These are phyloP conservation scores for Danionella cerebrum DNA, from an alignment of 2,113 vertebrate species.

Conservation along the genomic window DNA sequence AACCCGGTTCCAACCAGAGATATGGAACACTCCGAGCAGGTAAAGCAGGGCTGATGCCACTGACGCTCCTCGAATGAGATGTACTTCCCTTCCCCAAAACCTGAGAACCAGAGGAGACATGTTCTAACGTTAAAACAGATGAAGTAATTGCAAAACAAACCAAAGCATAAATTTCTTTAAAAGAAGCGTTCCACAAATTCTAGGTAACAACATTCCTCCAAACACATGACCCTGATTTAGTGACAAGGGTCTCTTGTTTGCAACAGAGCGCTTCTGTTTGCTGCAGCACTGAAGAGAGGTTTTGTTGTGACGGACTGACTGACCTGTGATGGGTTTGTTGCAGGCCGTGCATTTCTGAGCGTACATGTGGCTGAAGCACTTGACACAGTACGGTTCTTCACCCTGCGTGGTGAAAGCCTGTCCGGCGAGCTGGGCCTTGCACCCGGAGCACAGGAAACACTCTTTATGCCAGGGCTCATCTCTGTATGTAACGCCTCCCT, in stretches of 20 bases:
- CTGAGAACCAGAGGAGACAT: constrained; percentile 48
- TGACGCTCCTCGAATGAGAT: constrained; percentile 90
- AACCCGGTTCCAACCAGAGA: constrained; percentile 92
- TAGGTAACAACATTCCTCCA: neutral
- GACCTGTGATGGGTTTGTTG: constrained; percentile 89
- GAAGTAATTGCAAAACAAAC: too few species aligned
- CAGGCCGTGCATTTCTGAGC: constrained; percentile 89
- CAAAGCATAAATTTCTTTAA: too few species aligned
- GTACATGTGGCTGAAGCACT: constrained; percentile 90
- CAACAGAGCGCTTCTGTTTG: neutral
- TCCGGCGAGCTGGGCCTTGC: constrained; percentile 77
- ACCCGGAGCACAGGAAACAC: constrained; percentile 86
- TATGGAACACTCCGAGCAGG: constrained; percentile 81
- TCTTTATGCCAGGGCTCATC: constrained; percentile 92
- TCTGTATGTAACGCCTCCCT: constrained; percentile 90
- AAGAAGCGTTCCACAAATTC: neutral
- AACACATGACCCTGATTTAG: neutral
- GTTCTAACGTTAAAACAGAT: too few species aligned
- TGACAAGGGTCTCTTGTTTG: neutral
- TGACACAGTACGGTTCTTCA: constrained; percentile 84
- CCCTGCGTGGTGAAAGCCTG: constrained; percentile 94
- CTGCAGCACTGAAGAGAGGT: neutral
- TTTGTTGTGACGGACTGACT: constrained; percentile 28
- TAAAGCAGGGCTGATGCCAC: constrained; percentile 96
- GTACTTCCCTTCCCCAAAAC: constrained; percentile 90